Evolutionary conservation across 2,113 vertebrate species (phyloP), one percentile per base, ranked within the genome.

Genomic region (Gallinago jamesoni): DNA sequence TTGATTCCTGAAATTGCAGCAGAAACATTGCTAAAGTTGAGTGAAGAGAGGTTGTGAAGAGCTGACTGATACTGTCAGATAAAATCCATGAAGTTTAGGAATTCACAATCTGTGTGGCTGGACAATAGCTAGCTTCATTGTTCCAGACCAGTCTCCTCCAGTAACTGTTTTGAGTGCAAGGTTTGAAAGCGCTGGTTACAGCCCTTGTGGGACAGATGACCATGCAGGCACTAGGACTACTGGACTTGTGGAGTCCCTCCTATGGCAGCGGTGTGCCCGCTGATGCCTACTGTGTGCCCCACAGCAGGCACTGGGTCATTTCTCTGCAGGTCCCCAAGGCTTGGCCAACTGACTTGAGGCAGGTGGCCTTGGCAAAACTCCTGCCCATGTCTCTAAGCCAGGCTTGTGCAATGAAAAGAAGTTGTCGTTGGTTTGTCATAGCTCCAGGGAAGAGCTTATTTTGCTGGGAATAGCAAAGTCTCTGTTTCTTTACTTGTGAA

Each of bases 401-500:
- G 39, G 57, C 21, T 91, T 89, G 48, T 76, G 66, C 50, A 84
- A 84, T 31, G 28, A 84, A 56, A 86, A 92, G 21, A 84, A 92
- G 21, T 12, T 55, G 3, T 37, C 28, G 13, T 27, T 78, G 39
- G 14, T 39, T 89, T 64, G 7, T 74, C 30, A 68, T 2, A 72
- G 72, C 69, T 41, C n/a, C 56, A 53, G 41, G 69, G 57, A 91
- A 82, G 31, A 84, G 31, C 27, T 80, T 86, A 50, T 91, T 93
- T 86, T 87, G 57, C 35, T 84, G 75, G 43, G 45, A 74, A 47
- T 62, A 67, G 21, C 43, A 81, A 76, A 72, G 31, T 52, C 67
- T 93, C 53, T 91, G 50, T 69, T 94, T 80, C 14, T 28, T 89
- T 81, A 75, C 39, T 92, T 87, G 45, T 24, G 62, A 89, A 81